Base-by-base conservation (phyloP, 2,797 vertebrate genomes). In the Crypturellus tataupa region DNA sequence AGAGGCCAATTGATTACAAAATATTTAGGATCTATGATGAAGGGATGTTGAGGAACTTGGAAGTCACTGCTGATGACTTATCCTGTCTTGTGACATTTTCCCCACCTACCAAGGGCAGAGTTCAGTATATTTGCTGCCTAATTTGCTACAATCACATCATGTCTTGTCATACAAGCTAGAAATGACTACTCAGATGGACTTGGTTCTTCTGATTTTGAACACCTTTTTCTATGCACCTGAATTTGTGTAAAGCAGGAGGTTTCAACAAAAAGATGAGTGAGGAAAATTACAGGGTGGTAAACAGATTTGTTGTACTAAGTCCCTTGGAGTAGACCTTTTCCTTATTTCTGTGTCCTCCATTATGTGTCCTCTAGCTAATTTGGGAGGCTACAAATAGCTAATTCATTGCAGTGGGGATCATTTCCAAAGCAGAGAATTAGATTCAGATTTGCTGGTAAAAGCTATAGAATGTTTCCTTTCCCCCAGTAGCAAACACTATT, bases 391-490 rank as follows among this genome's bases (percentile, higher is more conserved):
- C 10, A 87, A 46, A 12, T 42, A 94, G 65, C 1, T 0, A 78
- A 67, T 73, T 59, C 5, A 76, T 53, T 79, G 69, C 8, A 69
- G n/a, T n/a, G n/a, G n/a, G 0, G 27, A 25, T 1, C 10, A 56
- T 46, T 92, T 92, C 42, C 70, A 81, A 91, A 85, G 44, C 24
- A 75, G 46, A 87, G 76, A 92, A 78, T 29, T 67, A 78, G 33
- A 69, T 92, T 76, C 73, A 79, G 9, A 67, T 87, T 86, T 85
- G 63, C 39, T 69, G 7, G 47, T 70, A 72, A 67, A 81, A 87
- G n/a, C 15, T 35, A n/a, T 8, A 84, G 12, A 25, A 56, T 56
- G 29, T 55, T 59, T 60, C 37, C 77, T 81, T 64, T n/a, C 4
- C 17, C 13, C 35, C 40, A 58, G 39, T 46, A 86, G 25, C 17